A percentile compares a stretch with the other conserved stretches of the same genome.
phyloP scores from a whole-genome alignment of 2,797 vertebrate genomes.

The Hippopotamyrus pictus region DNA sequence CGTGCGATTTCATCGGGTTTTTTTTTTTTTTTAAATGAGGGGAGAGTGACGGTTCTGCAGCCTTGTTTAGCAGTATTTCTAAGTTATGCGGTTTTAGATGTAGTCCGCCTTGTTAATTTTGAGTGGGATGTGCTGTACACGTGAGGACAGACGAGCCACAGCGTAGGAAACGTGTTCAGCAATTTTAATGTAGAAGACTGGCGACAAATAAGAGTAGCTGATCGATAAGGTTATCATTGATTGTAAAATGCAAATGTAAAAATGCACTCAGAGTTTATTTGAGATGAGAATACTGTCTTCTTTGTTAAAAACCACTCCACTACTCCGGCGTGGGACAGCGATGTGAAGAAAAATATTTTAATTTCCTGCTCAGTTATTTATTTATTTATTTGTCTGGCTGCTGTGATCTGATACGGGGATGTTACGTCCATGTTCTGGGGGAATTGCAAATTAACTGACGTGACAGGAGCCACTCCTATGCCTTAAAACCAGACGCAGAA shows the following conservation, averaged over 20 bases:
- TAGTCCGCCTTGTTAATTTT: not conserved
- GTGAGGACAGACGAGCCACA: not conserved
- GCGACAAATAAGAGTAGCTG: not conserved
- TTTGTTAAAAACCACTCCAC: not conserved
- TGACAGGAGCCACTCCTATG: not conserved
- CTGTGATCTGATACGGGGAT: not conserved
- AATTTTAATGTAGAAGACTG: not conserved
- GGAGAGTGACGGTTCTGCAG: not conserved
- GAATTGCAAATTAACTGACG: not conserved
- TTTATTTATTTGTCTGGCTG: not conserved
- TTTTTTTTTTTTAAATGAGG: not conserved
- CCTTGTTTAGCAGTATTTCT: not conserved
- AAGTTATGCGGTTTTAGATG: not conserved
- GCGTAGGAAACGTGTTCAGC: not conserved
- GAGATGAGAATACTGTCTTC: not conserved
- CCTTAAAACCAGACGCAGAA: not conserved
- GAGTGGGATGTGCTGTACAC: not conserved
- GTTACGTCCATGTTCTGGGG: not conserved
- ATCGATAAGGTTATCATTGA: not conserved
- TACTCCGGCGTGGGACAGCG: not conserved
- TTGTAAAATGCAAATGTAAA: not conserved
- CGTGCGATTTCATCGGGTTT: not conserved
- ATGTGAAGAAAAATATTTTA: constrained; percentile 6
- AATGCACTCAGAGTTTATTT: not conserved
- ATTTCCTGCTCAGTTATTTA: constrained; percentile 3